Percentiles rank a stretch among this genome's conserved stretches.
Conservation (phyloP, 2,797 vertebrate species). For the Chelon labrosus region DNA sequence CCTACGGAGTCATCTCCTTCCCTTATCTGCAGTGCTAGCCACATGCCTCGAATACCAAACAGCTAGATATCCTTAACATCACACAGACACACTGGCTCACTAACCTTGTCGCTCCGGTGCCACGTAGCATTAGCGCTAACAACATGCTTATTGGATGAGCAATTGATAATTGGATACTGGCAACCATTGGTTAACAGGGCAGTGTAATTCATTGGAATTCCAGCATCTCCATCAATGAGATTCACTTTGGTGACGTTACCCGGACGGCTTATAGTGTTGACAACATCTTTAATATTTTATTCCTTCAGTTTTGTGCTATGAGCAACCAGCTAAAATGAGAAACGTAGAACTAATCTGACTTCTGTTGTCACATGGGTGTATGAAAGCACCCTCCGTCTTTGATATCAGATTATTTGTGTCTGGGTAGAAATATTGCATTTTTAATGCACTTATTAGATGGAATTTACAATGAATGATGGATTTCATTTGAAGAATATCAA, state of each 20-base stretch:
- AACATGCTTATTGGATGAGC: conserved; percentile 64
- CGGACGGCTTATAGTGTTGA: conserved; percentile 36
- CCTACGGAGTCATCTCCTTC: conserved; percentile 49
- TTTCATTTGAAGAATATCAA: conserved; percentile 33
- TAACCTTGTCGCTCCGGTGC: conserved; percentile 61
- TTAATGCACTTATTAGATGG: conserved; percentile 41
- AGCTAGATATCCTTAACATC: conserved; percentile 52
- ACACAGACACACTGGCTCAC: conserved; percentile 36
- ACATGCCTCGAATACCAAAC: conserved; percentile 66
- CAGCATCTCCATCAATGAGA: conserved; percentile 50
- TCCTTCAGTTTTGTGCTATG: conserved; percentile 29
- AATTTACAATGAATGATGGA: conserved; percentile 33
- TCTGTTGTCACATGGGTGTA: conserved; percentile 21
- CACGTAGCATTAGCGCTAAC: conserved; percentile 72
- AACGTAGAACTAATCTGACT: conserved; percentile 29
- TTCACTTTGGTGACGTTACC: conserved; percentile 46
- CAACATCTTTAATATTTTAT: conserved; percentile 43
- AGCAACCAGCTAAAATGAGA: conserved; percentile 33
- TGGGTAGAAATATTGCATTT: conserved; percentile 42
- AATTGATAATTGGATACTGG: conserved; percentile 72
- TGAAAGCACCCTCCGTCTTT: conserved; percentile 49
- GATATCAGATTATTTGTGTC: conserved; percentile 44
- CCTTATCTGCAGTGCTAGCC: conserved; percentile 39
- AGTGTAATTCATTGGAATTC: conserved; percentile 60
- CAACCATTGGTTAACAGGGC: conserved; percentile 48